phyloP scores from a whole-genome alignment of 1,140 invertebrate species.

The Drosophila suzukii region DNA sequence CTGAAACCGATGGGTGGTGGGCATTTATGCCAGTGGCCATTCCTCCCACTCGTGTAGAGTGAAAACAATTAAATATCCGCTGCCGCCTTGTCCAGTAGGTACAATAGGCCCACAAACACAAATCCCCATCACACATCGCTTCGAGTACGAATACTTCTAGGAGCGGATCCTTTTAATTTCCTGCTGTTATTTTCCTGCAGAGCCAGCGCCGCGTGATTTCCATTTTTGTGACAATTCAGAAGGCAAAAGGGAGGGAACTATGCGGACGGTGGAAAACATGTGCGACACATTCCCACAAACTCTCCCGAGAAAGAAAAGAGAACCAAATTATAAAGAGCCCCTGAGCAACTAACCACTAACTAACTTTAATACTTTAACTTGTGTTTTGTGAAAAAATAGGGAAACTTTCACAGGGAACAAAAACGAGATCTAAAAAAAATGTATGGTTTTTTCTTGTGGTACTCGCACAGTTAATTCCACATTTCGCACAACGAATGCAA shows the following conservation, averaged over 20 bases:
- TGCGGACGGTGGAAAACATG: conserved; percentile 33
- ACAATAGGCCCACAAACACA: conserved; percentile 59
- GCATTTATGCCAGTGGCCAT: background rate
- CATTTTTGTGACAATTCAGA: conserved; percentile 48
- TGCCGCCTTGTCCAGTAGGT: conserved; percentile 48
- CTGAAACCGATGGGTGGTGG: conserved; percentile 5
- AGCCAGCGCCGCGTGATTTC: conserved; percentile 65
- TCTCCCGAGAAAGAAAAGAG: conserved; percentile 23
- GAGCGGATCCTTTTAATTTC: conserved; percentile 75
- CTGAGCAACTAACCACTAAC: conserved; percentile 9
- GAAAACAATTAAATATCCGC: conserved; percentile 74
- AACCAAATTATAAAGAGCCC: conserved; percentile 58
- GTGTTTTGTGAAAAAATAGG: conserved; percentile 14
- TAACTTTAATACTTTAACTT: background rate
- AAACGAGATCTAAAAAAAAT: background rate
- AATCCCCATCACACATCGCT: conserved; percentile 1
- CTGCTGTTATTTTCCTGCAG: conserved; percentile 77
- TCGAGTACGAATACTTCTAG: conserved; percentile 12
- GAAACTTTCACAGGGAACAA: background rate
- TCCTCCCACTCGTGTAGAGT: conserved; percentile 9
- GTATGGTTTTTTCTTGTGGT: no score
- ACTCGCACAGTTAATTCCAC: no score
- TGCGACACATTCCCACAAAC: conserved; percentile 69
- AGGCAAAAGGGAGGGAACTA: background rate
- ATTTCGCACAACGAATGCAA: no score